Evolutionary conservation across 2,888 invertebrate genomes (phyloP).

Genomic region (Ypsolopha scabrella): DNA sequence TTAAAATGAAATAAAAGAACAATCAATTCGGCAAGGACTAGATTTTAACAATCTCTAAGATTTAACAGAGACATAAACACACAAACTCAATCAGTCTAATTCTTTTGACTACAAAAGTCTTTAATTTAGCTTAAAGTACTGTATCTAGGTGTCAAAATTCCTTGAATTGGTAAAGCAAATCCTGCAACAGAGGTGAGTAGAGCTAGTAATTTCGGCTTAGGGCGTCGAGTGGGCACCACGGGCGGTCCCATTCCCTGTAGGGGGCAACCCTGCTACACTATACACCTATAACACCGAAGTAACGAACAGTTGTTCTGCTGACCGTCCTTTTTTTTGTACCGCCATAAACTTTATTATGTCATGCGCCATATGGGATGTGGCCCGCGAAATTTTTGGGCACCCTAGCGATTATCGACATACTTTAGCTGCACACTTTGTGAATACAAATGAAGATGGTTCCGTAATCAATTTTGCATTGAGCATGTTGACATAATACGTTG

Average conservation of each 20-base stretch:
- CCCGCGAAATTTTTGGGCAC: conserved; percentile 32
- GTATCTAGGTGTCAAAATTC: too few relatives aligned
- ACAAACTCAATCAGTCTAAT: too few relatives aligned
- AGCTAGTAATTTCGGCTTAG: conserved; percentile 43
- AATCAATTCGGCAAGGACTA: too few relatives aligned
- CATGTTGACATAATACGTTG: not conserved
- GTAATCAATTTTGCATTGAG: not conserved
- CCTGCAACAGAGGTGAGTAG: not conserved
- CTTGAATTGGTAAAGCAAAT: too few relatives aligned
- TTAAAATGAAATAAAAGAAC: too few relatives aligned
- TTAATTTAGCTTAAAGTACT: too few relatives aligned
- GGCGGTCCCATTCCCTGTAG: conserved; percentile 42
- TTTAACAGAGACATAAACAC: too few relatives aligned
- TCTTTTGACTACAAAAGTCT: too few relatives aligned
- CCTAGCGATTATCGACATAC: conserved; percentile 16
- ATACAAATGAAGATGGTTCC: conserved; percentile 8
- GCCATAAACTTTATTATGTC: conserved; percentile 48
- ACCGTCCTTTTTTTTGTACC: conserved; percentile 34
- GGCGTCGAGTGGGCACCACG: conserved; percentile 48
- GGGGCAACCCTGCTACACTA: conserved; percentile 24
- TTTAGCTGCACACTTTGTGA: conserved; percentile 6
- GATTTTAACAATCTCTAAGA: too few relatives aligned
- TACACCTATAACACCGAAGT: conserved; percentile 21
- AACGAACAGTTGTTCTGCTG: conserved; percentile 41
- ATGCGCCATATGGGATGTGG: conserved; percentile 41